phyloP scores from a whole-genome alignment of 1,140 invertebrate species.

The Elysia chlorotica region DNA sequence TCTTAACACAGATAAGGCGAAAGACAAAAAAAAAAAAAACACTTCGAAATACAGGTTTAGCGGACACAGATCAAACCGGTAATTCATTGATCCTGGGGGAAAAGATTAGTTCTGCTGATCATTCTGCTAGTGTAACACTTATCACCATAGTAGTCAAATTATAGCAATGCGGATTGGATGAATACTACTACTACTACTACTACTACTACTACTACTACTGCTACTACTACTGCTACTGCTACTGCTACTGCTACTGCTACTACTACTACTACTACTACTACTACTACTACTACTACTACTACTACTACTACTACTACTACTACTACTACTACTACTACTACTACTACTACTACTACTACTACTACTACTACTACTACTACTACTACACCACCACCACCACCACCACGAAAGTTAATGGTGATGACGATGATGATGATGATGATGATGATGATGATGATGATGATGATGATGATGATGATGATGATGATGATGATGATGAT shows the following conservation, averaged over 20 bases:
- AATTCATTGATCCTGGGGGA: too few species aligned
- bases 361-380: constrained; percentile 9
- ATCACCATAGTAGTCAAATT: neutral
- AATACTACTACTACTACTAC: too few species aligned
- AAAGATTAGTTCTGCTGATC: too few species aligned
- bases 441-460: constrained; percentile 10
- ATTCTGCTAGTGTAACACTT: neutral
- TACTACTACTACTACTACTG: neutral
- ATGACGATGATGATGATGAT: neutral
- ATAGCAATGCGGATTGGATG: neutral
- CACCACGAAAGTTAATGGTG: neutral
- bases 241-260: constrained; percentile 2
- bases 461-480: constrained; percentile 4
- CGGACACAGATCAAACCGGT: too few species aligned
- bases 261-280: neutral
- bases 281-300: neutral
- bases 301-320: neutral
- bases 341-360: constrained; percentile 10
- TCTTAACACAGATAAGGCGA: neutral
- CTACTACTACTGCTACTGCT: neutral
- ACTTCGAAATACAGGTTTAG: neutral
- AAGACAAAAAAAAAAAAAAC: neutral
- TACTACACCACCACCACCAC: neutral
- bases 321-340: neutral
- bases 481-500: neutral